These are phyloP conservation scores for Aphelinus atriplicis DNA, from an alignment of 1,140 invertebrate genomes.

Conservation along the genomic window DNA sequence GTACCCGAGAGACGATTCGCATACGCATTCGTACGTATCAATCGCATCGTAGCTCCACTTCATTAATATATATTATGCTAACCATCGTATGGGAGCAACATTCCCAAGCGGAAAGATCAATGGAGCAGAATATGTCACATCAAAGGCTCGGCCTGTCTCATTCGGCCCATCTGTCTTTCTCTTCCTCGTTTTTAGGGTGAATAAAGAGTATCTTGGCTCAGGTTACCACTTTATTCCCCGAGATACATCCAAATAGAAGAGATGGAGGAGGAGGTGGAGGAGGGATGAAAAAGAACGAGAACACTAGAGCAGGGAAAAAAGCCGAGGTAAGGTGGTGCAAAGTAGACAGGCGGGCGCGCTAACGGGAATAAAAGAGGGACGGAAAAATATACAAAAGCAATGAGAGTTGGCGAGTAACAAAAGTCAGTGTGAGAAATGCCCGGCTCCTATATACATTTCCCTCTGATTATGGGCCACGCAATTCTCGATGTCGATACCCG, in stretches of 20 bases:
- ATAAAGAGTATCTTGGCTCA: constrained; percentile 22
- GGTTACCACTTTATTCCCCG: constrained; percentile 33
- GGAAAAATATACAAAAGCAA: background rate
- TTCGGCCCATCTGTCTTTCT: background rate
- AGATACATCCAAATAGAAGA: constrained; percentile 26
- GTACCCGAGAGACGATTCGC: too few species aligned
- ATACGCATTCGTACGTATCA: too few species aligned
- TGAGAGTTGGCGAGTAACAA: too few species aligned
- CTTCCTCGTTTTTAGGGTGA: background rate
- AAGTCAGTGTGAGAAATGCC: background rate
- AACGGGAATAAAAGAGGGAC: background rate
- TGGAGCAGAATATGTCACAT: background rate
- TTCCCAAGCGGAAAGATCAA: constrained; percentile 12
- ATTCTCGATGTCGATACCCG: constrained; percentile 15
- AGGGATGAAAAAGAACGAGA: constrained; percentile 1
- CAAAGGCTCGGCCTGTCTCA: constrained; percentile 5
- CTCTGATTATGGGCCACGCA: constrained; percentile 8
- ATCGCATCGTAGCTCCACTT: too few species aligned
- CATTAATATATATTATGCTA: too few species aligned
- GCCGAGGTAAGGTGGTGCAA: background rate
- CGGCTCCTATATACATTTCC: constrained; percentile 5
- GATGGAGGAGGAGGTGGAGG: background rate
- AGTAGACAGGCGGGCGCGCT: constrained; percentile 2
- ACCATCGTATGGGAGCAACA: background rate
- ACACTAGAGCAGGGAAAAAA: background rate